Conservation (phyloP, 1,140 invertebrate genomes). For the Lethrus apterus region DNA sequence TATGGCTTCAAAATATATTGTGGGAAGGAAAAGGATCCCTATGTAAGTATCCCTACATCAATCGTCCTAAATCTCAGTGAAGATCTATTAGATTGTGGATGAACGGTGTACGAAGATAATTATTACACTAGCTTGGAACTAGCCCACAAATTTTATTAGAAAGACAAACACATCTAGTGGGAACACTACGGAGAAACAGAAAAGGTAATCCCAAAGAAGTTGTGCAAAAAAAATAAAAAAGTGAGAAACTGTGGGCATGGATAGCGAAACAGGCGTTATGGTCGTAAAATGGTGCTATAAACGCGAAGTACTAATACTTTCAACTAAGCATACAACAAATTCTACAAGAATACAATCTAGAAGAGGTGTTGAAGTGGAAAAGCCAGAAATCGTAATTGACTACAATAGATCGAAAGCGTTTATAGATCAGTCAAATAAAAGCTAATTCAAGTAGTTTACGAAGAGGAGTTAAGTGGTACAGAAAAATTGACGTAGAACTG, state of each 20-base stretch:
- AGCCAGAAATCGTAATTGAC: not conserved
- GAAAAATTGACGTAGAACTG: too few species aligned
- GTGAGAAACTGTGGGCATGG: constrained; percentile 17
- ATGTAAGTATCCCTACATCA: not conserved
- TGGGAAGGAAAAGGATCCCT: constrained; percentile 19
- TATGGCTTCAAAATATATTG: constrained; percentile 33
- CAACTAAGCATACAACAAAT: not conserved
- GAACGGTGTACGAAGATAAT: constrained; percentile 23
- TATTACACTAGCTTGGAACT: constrained; percentile 40
- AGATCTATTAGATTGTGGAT: constrained; percentile 17
- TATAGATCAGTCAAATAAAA: too few species aligned
- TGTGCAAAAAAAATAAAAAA: constrained; percentile 35
- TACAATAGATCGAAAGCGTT: too few species aligned
- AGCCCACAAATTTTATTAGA: constrained; percentile 37
- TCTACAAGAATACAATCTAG: not conserved
- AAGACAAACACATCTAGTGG: constrained; percentile 42
- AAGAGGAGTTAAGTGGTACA: too few species aligned
- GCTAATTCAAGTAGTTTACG: too few species aligned
- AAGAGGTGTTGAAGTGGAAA: not conserved
- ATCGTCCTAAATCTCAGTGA: constrained; percentile 10
- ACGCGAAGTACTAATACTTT: not conserved
- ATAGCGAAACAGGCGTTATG: not conserved
- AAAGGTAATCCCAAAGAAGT: constrained; percentile 37
- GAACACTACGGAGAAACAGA: constrained; percentile 39
- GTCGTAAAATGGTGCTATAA: not conserved